Conservation (phyloP, 2,113 vertebrate species). For the Pygoscelis antarcticus region DNA sequence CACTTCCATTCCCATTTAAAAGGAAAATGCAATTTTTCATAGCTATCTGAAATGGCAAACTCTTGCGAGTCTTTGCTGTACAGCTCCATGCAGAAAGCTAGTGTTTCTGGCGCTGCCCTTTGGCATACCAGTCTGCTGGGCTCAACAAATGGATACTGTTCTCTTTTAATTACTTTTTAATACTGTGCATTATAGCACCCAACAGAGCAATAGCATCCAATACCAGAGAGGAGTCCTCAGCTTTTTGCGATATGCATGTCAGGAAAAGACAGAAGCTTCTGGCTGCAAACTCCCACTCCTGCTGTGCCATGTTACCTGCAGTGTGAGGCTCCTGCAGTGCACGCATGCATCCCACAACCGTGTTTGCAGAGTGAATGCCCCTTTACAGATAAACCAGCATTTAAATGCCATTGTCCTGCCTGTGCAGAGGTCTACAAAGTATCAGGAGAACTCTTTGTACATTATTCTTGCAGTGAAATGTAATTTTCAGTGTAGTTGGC, state of each 20-base stretch:
- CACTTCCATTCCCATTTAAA: not conserved
- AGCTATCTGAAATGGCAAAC: not conserved
- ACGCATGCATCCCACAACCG: accelerated
- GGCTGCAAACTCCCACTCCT: not conserved
- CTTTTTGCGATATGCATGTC: not conserved
- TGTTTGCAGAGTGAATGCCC: not conserved
- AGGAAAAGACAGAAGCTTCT: not conserved
- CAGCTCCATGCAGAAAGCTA: not conserved
- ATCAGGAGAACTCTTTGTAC: not conserved
- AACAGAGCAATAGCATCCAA: not conserved
- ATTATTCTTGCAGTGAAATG: not conserved
- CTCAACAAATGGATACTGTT: not conserved
- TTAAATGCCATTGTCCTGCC: not conserved
- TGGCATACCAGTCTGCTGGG: not conserved
- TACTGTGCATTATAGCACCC: not conserved
- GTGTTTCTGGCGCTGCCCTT: accelerated
- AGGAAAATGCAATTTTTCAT: not conserved
- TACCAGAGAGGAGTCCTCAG: not conserved
- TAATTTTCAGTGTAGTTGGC: not conserved
- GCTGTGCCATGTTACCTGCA: not conserved
- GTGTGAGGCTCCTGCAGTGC: not conserved
- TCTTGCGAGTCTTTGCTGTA: not conserved
- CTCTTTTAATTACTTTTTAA: not conserved
- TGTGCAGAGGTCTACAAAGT: not conserved
- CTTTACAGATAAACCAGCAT: not conserved